Conservation (phyloP, 2,888 invertebrate species). For the Trypoxylon attenuatum region DNA sequence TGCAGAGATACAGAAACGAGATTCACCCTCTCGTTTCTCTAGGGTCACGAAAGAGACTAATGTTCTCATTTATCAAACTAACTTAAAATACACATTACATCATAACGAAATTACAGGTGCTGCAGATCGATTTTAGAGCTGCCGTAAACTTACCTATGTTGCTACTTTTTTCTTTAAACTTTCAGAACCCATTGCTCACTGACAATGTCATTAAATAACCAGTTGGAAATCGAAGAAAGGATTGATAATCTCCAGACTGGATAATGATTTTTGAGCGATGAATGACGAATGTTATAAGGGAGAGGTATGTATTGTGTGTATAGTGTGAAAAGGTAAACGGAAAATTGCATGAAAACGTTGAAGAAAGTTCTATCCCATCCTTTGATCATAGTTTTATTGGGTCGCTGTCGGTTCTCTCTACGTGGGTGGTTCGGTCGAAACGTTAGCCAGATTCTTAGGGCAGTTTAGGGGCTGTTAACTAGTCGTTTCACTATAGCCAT, state of each 20-base stretch:
- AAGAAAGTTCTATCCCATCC: conserved; percentile 16
- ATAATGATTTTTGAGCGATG: no score
- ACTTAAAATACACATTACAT: no score
- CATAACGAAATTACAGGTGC: no score
- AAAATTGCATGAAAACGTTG: conserved; percentile 40
- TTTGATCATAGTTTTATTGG: conserved; percentile 40
- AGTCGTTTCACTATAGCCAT: no score
- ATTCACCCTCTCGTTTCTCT: not conserved
- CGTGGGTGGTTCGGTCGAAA: conserved; percentile 44
- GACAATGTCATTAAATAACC: conserved; percentile 5
- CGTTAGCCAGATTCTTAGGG: conserved; percentile 43
- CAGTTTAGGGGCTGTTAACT: conserved; percentile 37
- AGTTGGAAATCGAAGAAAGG: not conserved
- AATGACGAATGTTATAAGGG: no score
- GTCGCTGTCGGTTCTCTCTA: conserved; percentile 17
- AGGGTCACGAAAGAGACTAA: not conserved
- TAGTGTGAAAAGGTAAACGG: conserved; percentile 5
- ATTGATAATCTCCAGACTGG: no score
- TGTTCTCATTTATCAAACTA: not conserved
- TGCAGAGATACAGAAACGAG: not conserved
- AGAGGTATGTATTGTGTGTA: no score
- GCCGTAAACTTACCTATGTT: no score
- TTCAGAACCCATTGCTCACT: not conserved
- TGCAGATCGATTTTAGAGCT: no score
- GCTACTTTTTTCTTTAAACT: no score